These are phyloP conservation scores for Neodontobutis hainanensis DNA, from an alignment of 2,113 vertebrate species.

Conservation along the genomic window DNA sequence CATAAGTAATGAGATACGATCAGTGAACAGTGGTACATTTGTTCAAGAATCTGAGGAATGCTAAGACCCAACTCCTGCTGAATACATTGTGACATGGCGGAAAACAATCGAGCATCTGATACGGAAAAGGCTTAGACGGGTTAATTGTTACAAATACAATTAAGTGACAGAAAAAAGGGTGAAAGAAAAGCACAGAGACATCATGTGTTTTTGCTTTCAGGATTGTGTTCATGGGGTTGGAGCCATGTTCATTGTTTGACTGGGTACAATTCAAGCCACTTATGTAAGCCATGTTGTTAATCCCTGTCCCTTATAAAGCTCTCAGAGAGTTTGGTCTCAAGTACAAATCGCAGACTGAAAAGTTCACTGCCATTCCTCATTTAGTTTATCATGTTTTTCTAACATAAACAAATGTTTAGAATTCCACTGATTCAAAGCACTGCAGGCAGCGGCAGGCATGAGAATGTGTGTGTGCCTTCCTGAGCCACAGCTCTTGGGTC, in stretches of 20 bases:
- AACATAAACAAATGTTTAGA: conserved; percentile 13
- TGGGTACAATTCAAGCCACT: conserved; percentile 34
- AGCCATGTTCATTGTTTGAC: conserved; percentile 10
- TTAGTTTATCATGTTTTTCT: not conserved
- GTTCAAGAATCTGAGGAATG: conserved; percentile 7
- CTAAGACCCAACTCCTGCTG: conserved; percentile 1
- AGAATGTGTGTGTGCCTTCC: conserved; percentile 48
- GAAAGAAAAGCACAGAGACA: conserved; percentile 24
- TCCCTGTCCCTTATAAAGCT: conserved; percentile 10
- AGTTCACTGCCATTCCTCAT: not conserved
- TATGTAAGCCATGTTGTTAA: conserved; percentile 22
- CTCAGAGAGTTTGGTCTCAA: not conserved
- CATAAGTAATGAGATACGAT: not conserved
- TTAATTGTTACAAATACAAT: not conserved
- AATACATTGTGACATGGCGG: not conserved
- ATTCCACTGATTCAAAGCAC: conserved; percentile 27
- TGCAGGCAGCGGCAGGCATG: not conserved
- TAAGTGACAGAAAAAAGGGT: conserved; percentile 13
- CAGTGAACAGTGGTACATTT: not conserved
- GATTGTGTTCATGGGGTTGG: conserved; percentile 11
- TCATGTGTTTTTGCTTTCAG: conserved; percentile 66
- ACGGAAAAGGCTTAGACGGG: conserved; percentile 23
- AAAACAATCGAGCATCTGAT: conserved; percentile 43
- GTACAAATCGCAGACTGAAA: not conserved
- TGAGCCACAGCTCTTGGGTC: conserved; percentile 47